These are phyloP conservation scores for Gallinago nigripennis DNA, from an alignment of 2,797 vertebrate species.

Conservation along the genomic window DNA sequence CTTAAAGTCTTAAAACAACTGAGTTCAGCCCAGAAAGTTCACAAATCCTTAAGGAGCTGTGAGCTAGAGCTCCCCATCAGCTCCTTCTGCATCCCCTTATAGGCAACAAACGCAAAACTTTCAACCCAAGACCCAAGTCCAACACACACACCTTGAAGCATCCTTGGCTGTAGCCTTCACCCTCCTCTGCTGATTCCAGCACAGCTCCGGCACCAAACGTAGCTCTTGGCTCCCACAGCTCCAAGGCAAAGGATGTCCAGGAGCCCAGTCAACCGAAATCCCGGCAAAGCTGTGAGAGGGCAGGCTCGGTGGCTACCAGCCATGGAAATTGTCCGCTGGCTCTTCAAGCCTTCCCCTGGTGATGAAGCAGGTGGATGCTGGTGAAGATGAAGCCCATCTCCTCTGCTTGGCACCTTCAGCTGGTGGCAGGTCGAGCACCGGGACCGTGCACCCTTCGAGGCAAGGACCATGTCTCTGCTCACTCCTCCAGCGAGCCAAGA, in stretches of 20 bases:
- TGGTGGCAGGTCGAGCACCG: background rate
- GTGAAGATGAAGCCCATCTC: background rate
- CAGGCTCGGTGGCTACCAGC: rapidly evolving
- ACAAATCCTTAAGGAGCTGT: background rate
- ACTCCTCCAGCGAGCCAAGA: background rate
- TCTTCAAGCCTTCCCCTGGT: background rate
- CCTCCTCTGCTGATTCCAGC: background rate
- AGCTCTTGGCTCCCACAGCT: rapidly evolving
- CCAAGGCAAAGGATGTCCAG: background rate
- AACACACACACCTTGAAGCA: background rate
- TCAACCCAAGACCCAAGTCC: background rate
- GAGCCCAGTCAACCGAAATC: rapidly evolving
- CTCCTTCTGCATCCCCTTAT: background rate
- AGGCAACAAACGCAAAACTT: background rate
- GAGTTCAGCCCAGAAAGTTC: background rate
- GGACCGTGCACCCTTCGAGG: rapidly evolving
- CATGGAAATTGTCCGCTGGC: rapidly evolving
- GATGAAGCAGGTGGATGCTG: background rate
- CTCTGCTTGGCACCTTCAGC: background rate
- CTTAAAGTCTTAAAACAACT: background rate
- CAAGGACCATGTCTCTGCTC: background rate
- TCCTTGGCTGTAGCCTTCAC: background rate
- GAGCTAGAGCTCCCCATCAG: background rate
- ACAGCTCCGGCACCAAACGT: rapidly evolving
- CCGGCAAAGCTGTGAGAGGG: rapidly evolving